Evolutionary conservation across 2,113 vertebrate species (phyloP).

Genomic region (Spea bombifrons): DNA sequence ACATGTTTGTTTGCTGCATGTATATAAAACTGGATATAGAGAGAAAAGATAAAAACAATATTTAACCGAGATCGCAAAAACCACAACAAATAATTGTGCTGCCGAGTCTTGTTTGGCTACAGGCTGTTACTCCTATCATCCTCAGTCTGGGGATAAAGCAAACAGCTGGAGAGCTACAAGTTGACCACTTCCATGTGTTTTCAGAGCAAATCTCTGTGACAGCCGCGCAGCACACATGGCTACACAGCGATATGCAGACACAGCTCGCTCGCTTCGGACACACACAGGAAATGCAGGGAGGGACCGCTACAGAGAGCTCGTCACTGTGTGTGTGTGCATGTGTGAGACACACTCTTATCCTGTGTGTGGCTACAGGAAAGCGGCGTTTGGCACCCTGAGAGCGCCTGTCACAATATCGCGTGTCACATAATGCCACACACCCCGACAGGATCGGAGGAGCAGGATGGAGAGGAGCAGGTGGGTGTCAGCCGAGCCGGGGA

Average conservation of each 20-base stretch:
- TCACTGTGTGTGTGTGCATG: slow-evolving; percentile 35
- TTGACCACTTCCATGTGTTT: too few species aligned
- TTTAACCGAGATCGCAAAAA: too few species aligned
- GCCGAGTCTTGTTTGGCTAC: too few species aligned
- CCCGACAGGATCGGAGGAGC: slow-evolving; percentile 11
- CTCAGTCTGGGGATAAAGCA: too few species aligned
- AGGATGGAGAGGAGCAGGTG: slow-evolving; percentile 28
- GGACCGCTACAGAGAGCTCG: slow-evolving; percentile 28
- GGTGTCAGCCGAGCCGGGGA: not conserved
- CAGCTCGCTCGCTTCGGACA: slow-evolving; percentile 7
- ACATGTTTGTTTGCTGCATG: too few species aligned
- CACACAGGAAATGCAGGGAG: slow-evolving; percentile 45
- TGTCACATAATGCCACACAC: slow-evolving; percentile 31
- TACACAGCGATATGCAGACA: not conserved
- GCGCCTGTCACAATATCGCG: slow-evolving; percentile 15
- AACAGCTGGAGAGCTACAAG: too few species aligned
- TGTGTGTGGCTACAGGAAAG: slow-evolving; percentile 18
- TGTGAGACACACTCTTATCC: slow-evolving; percentile 24
- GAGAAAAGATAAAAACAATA: too few species aligned
- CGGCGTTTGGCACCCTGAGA: slow-evolving; percentile 8
- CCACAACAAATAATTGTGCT: too few species aligned
- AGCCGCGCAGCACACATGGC: too few species aligned
- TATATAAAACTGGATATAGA: too few species aligned
- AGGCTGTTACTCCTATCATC: too few species aligned
- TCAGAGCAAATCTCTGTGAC: too few species aligned